Evolutionary conservation across 2,113 vertebrate species (phyloP), one percentile per base, ranked within the genome.

Genomic region (Herpetotheres cachinnans): DNA sequence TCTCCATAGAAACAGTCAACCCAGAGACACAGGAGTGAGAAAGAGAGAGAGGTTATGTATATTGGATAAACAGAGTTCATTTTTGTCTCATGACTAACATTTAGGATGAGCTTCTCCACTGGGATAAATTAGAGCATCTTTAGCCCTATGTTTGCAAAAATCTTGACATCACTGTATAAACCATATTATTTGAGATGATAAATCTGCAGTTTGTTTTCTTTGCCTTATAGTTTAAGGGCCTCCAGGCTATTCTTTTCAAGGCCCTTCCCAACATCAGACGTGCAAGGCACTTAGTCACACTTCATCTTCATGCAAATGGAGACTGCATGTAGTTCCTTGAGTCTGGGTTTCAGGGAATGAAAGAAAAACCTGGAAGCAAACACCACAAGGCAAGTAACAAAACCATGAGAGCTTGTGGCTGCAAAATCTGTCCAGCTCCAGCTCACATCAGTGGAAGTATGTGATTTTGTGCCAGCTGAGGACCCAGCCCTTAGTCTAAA

Each of bases 21-120:
- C 86, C 32, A 46, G 90, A 84, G 65, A 84, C 52, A 78, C 46
- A 81, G 46, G 30, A 71, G 55, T 10, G 79, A 82, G 65, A 78
- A 80, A 63, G 26, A 84, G 74, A 69, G 49, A 73, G 34, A n/a
- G 46, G 59, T 65, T 85, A 81, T 59, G 49, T 61, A 73, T 74
- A 47, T 67, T 67, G 82, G 52, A 86, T 94, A 93, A 97, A 93
- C 67, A 93, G 49, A 82, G 85, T 70, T 91, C 92, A 95, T 95
- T 93, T 96, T 97, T 97, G 93, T 94, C 76, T 92, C 67, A 90
- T 95, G 94, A 96, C 89, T 92, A 97, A 96, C 90, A 95, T 90
- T 94, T 95, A 96, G 86, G 86, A 93, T 89, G 73, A 82, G 63
- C 90, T 94, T 95, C 81, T 96, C 95, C 76, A 44, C 84, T 88